These are phyloP conservation scores for Chymomyza fuscimana DNA, from an alignment of 2,888 invertebrate genomes.

Conservation along the genomic window DNA sequence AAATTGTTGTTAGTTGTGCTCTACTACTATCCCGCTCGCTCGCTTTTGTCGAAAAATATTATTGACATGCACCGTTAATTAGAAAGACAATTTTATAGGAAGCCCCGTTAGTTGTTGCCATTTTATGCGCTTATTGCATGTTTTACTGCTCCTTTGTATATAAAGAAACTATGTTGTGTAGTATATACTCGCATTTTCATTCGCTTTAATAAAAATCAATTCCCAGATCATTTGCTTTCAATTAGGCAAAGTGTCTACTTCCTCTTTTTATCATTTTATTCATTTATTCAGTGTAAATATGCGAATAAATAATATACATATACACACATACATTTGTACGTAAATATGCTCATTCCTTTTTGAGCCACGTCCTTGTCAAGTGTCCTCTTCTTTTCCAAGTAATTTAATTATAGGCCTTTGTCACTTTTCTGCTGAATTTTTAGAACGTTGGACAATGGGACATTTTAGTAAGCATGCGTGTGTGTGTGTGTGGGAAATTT, in stretches of 20 bases:
- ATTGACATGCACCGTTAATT: slow-evolving; percentile 31
- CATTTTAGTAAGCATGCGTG: neutral
- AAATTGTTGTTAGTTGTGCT: slow-evolving; percentile 26
- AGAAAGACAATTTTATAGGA: slow-evolving; percentile 36
- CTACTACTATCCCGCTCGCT: slow-evolving; percentile 14
- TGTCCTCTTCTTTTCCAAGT: slow-evolving; percentile 42
- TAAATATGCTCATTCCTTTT: neutral
- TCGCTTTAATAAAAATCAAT: slow-evolving; percentile 46
- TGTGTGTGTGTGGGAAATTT: slow-evolving; percentile 5
- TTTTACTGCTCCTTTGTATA: slow-evolving; percentile 37
- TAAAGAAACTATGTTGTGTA: too few species aligned
- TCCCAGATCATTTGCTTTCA: slow-evolving; percentile 35
- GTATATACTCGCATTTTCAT: neutral
- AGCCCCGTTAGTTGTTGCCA: slow-evolving; percentile 34
- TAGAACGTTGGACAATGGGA: slow-evolving; percentile 6
- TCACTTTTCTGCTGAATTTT: slow-evolving; percentile 18
- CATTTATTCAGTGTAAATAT: slow-evolving; percentile 1
- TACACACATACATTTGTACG: neutral
- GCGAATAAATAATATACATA: neutral
- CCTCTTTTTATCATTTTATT: slow-evolving; percentile 33
- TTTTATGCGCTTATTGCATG: slow-evolving; percentile 14
- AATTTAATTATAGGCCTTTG: slow-evolving; percentile 39
- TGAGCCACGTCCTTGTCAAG: slow-evolving; percentile 56
- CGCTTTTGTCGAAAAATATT: neutral
- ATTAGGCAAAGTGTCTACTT: slow-evolving; percentile 59